Percentiles rank a stretch among this genome's conserved stretches.
Conservation (phyloP, 1,140 invertebrate species). For the Microplitis demolitor region DNA sequence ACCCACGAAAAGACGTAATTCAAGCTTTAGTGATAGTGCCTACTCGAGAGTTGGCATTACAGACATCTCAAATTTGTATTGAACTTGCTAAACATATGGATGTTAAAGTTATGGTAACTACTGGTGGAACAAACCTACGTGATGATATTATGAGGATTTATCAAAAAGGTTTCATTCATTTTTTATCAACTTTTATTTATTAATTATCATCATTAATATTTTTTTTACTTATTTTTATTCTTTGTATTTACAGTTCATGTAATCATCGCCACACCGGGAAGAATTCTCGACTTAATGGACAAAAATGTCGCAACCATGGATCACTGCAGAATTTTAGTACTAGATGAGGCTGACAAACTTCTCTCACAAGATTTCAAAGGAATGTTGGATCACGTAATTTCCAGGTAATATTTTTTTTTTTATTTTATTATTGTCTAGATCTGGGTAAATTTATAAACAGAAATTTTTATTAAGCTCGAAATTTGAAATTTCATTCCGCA, state of each 20-base stretch:
- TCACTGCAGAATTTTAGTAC: slow-evolving; percentile 93
- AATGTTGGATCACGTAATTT: slow-evolving; percentile 97
- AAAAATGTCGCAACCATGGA: slow-evolving; percentile 97
- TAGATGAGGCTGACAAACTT: slow-evolving; percentile 99
- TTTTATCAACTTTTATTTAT: background rate
- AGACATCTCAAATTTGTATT: slow-evolving; percentile 99
- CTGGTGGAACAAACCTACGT: slow-evolving; percentile 95
- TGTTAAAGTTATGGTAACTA: slow-evolving; percentile 98
- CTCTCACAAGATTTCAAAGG: slow-evolving; percentile 99
- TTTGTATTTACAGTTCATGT: slow-evolving; percentile 82
- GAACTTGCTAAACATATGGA: slow-evolving; percentile 96
- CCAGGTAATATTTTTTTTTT: slow-evolving; percentile 62
- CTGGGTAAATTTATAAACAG: background rate
- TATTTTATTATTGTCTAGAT: background rate
- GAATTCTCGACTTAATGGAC: slow-evolving; percentile 99
- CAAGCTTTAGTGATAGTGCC: slow-evolving; percentile 99
- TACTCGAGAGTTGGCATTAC: slow-evolving; percentile 97
- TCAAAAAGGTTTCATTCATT: slow-evolving; percentile 76
- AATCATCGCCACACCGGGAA: slow-evolving; percentile 98
- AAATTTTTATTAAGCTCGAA: too few species aligned
- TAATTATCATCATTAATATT: background rate
- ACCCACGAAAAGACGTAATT: slow-evolving; percentile 86
- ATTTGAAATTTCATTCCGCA: too few species aligned
- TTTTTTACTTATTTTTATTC: slow-evolving; percentile 15
- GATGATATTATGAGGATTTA: slow-evolving; percentile 99